A percentile compares a stretch with the other conserved stretches of the same genome.
Evolutionary conservation across 2,888 invertebrate species (phyloP).

Genomic region (Pyrrhia umbra): DNA sequence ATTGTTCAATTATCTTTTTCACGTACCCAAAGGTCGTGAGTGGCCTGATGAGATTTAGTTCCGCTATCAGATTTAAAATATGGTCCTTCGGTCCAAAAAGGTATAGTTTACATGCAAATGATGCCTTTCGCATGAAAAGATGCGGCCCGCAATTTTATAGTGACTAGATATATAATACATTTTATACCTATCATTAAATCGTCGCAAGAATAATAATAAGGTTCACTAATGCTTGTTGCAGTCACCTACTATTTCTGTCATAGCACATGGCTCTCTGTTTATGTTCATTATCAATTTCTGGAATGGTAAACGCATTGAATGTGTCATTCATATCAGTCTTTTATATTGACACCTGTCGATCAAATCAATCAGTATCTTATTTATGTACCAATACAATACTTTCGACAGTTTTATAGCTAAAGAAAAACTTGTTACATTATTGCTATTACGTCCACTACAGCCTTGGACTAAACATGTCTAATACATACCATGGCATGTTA

Average conservation of each 20-base stretch:
- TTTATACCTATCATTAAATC: no score
- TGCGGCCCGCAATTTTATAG: neutral
- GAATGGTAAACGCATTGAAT: conserved; percentile 32
- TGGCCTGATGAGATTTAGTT: conserved; percentile 66
- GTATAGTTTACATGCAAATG: neutral
- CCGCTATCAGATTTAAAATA: conserved; percentile 54
- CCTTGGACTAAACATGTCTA: conserved; percentile 57
- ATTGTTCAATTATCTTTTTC: conserved; percentile 71
- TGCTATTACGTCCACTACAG: conserved; percentile 37
- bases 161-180: no score
- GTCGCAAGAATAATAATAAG: neutral
- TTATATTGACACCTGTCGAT: conserved; percentile 53
- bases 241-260: neutral
- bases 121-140: conserved; percentile 8
- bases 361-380: conserved; percentile 47
- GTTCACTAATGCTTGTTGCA: neutral
- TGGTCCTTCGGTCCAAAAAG: conserved; percentile 27
- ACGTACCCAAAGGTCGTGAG: conserved; percentile 68
- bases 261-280: neutral
- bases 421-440: conserved; percentile 50
- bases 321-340: conserved; percentile 23
- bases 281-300: conserved; percentile 13
- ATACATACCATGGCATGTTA: conserved; percentile 53
- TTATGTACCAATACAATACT: conserved; percentile 47
- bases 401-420: conserved; percentile 48